These are phyloP conservation scores for Ctenochaetus hawaiiensis DNA, from an alignment of 2,797 vertebrate genomes.

Conservation along the genomic window DNA sequence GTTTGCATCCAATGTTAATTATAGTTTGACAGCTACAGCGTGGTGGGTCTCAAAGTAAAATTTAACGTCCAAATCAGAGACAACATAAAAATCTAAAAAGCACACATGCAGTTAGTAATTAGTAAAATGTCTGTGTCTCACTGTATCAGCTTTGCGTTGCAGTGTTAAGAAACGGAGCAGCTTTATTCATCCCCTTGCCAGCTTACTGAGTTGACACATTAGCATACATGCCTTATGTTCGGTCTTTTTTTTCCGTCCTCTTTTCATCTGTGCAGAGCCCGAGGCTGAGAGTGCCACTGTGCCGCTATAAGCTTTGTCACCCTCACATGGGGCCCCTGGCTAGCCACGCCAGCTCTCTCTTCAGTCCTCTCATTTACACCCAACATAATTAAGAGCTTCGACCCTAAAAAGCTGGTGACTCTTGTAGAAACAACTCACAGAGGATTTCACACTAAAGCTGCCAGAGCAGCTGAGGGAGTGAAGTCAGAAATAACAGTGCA, in stretches of 20 bases:
- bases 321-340: slow-evolving; percentile 64
- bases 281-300: slow-evolving; percentile 66
- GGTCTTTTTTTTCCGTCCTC: slow-evolving; percentile 59
- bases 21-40: neutral
- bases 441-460: slow-evolving; percentile 71
- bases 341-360: slow-evolving; percentile 63
- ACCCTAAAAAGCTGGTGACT: slow-evolving; percentile 74
- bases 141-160: slow-evolving; percentile 40
- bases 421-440: slow-evolving; percentile 67
- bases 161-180: slow-evolving; percentile 53
- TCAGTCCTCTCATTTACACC: slow-evolving; percentile 75
- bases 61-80: slow-evolving; percentile 9
- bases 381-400: slow-evolving; percentile 76
- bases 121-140: slow-evolving; percentile 39
- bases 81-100: slow-evolving; percentile 30
- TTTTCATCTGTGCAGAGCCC: slow-evolving; percentile 74
- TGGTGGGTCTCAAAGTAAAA: neutral
- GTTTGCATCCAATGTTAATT: neutral
- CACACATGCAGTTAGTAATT: slow-evolving; percentile 43
- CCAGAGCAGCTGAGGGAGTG: slow-evolving; percentile 56
- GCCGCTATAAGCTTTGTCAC: slow-evolving; percentile 70
- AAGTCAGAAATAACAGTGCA: slow-evolving; percentile 68
- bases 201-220: slow-evolving; percentile 73
- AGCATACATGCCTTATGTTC: slow-evolving; percentile 75
- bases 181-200: slow-evolving; percentile 69